Evolutionary conservation across 30 jellyfish, hydroid and myxozoan species (phyloP), one percentile per base, ranked within the genome.

Genomic region (Rhopilema esculentum): DNA sequence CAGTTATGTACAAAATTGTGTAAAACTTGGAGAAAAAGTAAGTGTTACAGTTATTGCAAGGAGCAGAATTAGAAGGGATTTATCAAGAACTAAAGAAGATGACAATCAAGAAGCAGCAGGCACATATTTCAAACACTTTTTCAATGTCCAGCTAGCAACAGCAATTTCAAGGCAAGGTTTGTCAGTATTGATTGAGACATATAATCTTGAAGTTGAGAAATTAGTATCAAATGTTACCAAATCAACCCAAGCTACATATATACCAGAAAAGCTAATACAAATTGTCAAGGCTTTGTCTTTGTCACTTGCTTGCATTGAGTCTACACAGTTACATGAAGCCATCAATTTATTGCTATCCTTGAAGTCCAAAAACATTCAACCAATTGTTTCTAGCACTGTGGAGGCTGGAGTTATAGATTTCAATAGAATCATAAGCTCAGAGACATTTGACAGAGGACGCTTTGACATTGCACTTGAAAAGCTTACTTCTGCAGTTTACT

Each of bases 91-190:
- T 22, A 91, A 81, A 30, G 87, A 69, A 18, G 99, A 94, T 86
- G 97, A 94, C 57, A 82, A 84, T 27, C 92, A 87, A 22, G 98
- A 94, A 23, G 16, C 83, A 25, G 49, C 27, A 21, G 97, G 99
- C 50, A 88, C 69, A 50, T 87, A 94, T 85, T 94, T 94, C 82
- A 80, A 84, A 70, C 93, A 94, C 18, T 94, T 77, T 65, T 94
- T 94, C 63, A 91, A 91, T 16, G 51, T 72, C 62, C 66, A 75
- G 24, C 7, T 90, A 27, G 29, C 91, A 31, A 79, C 96, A n/a
- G 75, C 97, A 25, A 87, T 94, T 0, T 89, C 99, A 28, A 85
- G 96, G 69, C 97, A 86, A 27, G 99, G 99, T 1, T 52, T 94
- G 90, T 81, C 93, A 22, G 91, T 94, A 18, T 67, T 94, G 25